These are phyloP conservation scores for Limnephilus lunatus DNA, from an alignment of 2,888 invertebrate species.

Conservation along the genomic window DNA sequence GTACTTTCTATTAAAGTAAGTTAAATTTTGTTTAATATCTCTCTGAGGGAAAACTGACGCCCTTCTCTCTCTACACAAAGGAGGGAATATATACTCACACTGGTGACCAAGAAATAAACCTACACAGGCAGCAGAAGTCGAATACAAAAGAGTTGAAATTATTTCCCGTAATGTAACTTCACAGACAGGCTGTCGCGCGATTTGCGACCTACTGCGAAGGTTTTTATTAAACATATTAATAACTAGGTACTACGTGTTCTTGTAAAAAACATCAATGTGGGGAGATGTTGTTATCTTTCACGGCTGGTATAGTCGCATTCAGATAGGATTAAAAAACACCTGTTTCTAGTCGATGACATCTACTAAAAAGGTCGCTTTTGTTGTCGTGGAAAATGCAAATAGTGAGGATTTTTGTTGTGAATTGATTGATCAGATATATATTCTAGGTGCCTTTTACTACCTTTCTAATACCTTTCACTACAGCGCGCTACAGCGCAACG, in stretches of 20 bases:
- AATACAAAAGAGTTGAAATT: constrained; percentile 2
- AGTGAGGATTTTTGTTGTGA: background rate
- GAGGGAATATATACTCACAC: background rate
- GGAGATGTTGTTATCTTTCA: background rate
- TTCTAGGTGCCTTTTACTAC: background rate
- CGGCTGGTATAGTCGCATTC: background rate
- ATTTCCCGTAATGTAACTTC: background rate
- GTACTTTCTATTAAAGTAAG: background rate
- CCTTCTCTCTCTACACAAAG: background rate
- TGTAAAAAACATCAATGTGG: no score
- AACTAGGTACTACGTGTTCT: background rate
- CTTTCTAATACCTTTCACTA: background rate
- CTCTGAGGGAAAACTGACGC: background rate
- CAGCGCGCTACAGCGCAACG: background rate
- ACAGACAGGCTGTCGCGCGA: background rate
- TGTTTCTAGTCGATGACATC: background rate
- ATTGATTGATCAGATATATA: background rate
- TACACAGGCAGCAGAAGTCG: background rate
- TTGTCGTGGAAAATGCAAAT: background rate
- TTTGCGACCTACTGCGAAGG: background rate
- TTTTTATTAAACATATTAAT: background rate
- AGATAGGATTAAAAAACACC: background rate
- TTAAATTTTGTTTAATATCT: background rate
- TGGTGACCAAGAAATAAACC: background rate
- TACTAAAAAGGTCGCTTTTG: background rate